Percentiles rank a stretch among this genome's conserved stretches.
Evolutionary conservation across 2,888 invertebrate genomes (phyloP).

Genomic region (Thera britannica): DNA sequence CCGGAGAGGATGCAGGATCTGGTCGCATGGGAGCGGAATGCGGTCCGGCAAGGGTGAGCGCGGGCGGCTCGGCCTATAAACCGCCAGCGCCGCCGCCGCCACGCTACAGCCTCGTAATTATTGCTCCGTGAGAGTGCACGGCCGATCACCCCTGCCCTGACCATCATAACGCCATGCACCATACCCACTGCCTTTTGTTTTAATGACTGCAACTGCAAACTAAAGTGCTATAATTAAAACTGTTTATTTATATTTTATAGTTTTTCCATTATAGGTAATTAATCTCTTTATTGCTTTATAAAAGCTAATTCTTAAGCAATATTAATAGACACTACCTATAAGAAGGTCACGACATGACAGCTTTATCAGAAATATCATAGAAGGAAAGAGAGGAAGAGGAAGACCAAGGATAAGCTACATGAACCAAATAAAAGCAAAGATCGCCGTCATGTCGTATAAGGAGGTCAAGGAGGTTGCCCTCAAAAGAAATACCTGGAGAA

Average conservation of each 20-base stretch:
- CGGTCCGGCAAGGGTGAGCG: conserved; percentile 68
- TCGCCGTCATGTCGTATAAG: too few species aligned
- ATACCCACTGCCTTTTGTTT: conserved; percentile 52
- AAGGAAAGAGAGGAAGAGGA: too few species aligned
- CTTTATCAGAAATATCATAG: too few species aligned
- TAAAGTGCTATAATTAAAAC: conserved; percentile 37
- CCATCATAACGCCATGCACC: conserved; percentile 51
- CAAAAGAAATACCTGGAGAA: too few species aligned
- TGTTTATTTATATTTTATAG: not conserved
- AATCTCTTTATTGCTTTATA: too few species aligned
- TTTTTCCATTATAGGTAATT: not conserved
- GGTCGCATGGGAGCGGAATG: conserved; percentile 84
- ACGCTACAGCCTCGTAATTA: conserved; percentile 53
- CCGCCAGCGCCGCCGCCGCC: conserved; percentile 48
- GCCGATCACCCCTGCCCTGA: conserved; percentile 67
- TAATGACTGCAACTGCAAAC: conserved; percentile 62
- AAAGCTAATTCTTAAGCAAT: too few species aligned
- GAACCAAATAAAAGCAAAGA: too few species aligned
- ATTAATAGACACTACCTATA: too few species aligned
- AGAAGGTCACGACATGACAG: too few species aligned
- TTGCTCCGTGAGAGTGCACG: conserved; percentile 74
- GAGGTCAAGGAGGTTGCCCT: too few species aligned
- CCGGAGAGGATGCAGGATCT: conserved; percentile 72
- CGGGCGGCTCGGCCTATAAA: conserved; percentile 69
- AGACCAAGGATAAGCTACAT: too few species aligned